A percentile compares a stretch with the other conserved stretches of the same genome.
phyloP scores from a whole-genome alignment of 1,140 invertebrate species.

The Cardiocondyla obscurior region DNA sequence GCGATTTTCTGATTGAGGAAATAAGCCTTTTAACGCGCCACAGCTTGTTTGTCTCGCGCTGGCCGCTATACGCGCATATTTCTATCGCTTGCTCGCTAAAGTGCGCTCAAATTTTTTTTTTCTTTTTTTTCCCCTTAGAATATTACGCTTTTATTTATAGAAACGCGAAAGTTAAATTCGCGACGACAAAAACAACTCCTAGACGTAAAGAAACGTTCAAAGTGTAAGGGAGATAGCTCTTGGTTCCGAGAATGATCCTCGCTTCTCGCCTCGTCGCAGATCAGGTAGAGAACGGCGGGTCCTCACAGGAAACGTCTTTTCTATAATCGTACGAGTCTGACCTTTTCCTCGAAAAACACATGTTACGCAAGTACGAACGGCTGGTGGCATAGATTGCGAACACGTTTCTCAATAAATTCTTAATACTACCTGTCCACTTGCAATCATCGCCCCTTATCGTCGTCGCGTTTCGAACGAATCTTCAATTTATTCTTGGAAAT shows the following conservation, averaged over 20 bases:
- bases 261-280: background rate
- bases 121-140: too few relatives aligned
- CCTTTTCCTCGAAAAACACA: background rate
- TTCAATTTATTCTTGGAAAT: background rate
- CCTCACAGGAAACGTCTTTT: conserved; percentile 1
- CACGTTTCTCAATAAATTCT: conserved; percentile 15
- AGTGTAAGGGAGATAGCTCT: background rate
- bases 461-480: background rate
- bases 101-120: background rate
- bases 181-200: background rate
- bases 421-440: background rate
- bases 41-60: conserved; percentile 11
- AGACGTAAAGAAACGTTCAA: background rate
- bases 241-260: conserved; percentile 5
- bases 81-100: background rate
- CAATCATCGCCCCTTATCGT: background rate
- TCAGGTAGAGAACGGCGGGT: background rate
- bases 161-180: background rate
- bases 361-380: conserved; percentile 13
- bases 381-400: background rate
- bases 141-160: background rate
- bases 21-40: conserved; percentile 47
- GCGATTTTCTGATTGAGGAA: conserved; percentile 59
- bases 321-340: background rate
- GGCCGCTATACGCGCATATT: background rate